These are phyloP conservation scores for Hephaestus fuliginosus DNA, from an alignment of 2,797 vertebrate species.

Conservation along the genomic window DNA sequence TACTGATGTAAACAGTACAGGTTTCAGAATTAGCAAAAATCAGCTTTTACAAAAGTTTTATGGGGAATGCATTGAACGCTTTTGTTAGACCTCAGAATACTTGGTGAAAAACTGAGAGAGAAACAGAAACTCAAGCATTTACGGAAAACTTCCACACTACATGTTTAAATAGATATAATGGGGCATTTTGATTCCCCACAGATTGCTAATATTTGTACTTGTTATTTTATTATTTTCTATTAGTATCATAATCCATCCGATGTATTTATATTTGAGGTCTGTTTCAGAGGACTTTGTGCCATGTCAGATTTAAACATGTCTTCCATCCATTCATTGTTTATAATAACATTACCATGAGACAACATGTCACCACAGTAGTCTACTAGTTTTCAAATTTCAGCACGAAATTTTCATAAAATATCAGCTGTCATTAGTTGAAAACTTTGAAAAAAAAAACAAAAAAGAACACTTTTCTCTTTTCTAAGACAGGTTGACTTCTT, in stretches of 20 bases:
- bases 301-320: constrained; percentile 1
- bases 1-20: not conserved
- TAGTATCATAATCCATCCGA: not conserved
- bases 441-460: not conserved
- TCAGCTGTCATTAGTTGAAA: not conserved
- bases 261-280: not conserved
- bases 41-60: not conserved
- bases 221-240: not conserved
- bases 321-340: not conserved
- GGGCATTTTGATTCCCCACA: not conserved
- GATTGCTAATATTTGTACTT: not conserved
- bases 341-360: not conserved
- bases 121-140: not conserved
- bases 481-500: constrained; percentile 6
- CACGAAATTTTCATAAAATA: constrained; percentile 7
- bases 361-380: not conserved
- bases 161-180: not conserved
- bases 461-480: constrained; percentile 3
- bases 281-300: not conserved
- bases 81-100: not conserved
- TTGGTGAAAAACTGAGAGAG: not conserved
- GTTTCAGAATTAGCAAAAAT: not conserved
- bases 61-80: not conserved
- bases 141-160: not conserved
- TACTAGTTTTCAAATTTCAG: not conserved